Conservation (phyloP, 2,888 invertebrate genomes). For the Epistrophe eligans region DNA sequence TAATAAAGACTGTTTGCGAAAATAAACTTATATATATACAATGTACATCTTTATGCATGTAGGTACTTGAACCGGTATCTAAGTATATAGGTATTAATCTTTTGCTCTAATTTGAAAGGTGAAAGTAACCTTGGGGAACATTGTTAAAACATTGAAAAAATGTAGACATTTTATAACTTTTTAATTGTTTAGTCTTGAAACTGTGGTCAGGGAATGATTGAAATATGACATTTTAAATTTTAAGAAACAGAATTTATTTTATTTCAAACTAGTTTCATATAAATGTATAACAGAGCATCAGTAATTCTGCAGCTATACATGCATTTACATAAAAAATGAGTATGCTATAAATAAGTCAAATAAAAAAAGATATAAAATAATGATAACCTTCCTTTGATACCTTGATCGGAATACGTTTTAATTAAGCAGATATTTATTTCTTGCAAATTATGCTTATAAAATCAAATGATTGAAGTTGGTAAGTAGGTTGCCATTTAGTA, state of each 20-base stretch:
- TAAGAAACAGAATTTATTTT: background rate
- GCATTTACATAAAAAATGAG: background rate
- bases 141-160: background rate
- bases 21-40: background rate
- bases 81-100: background rate
- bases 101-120: background rate
- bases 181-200: background rate
- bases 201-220: background rate
- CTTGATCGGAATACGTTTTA: too few species aligned
- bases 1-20: background rate
- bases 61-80: background rate
- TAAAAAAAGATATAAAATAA: background rate
- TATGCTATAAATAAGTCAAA: background rate
- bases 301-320: background rate
- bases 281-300: background rate
- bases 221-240: constrained; percentile 3
- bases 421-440: too few species aligned
- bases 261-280: background rate
- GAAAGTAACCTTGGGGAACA: background rate
- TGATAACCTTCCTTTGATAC: too few species aligned
- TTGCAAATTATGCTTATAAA: too few species aligned
- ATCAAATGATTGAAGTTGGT: too few species aligned
- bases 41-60: too few species aligned
- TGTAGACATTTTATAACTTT: background rate
- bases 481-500: too few species aligned